These are phyloP conservation scores for Scaeva pyrastri DNA, from an alignment of 2,888 invertebrate genomes.

Conservation along the genomic window DNA sequence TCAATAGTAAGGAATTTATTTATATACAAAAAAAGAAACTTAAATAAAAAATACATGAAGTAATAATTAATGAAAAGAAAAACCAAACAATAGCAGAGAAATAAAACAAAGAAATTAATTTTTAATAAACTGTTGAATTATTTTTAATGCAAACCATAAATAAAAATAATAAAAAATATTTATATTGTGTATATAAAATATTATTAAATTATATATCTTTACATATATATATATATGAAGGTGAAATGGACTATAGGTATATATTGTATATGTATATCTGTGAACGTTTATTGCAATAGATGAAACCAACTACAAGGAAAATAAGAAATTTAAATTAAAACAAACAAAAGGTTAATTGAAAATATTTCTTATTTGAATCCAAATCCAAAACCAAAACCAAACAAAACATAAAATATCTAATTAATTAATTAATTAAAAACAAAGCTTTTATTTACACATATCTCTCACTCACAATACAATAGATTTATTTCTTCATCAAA, in stretches of 20 bases:
- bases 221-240: slow-evolving; percentile 73
- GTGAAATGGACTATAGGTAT: slow-evolving; percentile 67
- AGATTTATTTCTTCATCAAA: slow-evolving; percentile 65
- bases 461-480: slow-evolving; percentile 71
- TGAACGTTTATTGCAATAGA: slow-evolving; percentile 75
- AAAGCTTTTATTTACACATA: slow-evolving; percentile 76
- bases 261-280: slow-evolving; percentile 59
- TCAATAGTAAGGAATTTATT: slow-evolving; percentile 76
- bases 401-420: slow-evolving; percentile 17
- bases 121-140: slow-evolving; percentile 76
- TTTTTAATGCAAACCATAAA: slow-evolving; percentile 76
- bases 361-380: slow-evolving; percentile 64
- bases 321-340: slow-evolving; percentile 41
- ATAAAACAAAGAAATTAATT: slow-evolving; percentile 72
- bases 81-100: slow-evolving; percentile 71
- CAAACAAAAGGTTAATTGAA: slow-evolving; percentile 3
- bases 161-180: slow-evolving; percentile 68
- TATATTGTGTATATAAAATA: slow-evolving; percentile 75
- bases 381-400: slow-evolving; percentile 5
- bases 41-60: slow-evolving; percentile 50
- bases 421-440: slow-evolving; percentile 60
- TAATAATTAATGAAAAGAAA: slow-evolving; percentile 35
- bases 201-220: slow-evolving; percentile 76
- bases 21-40: slow-evolving; percentile 68
- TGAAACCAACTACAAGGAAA: slow-evolving; percentile 75